A percentile compares a stretch with the other conserved stretches of the same genome.
These are phyloP conservation scores for Montifringilla adamsi DNA, from an alignment of 2,113 vertebrate genomes.

Conservation along the genomic window DNA sequence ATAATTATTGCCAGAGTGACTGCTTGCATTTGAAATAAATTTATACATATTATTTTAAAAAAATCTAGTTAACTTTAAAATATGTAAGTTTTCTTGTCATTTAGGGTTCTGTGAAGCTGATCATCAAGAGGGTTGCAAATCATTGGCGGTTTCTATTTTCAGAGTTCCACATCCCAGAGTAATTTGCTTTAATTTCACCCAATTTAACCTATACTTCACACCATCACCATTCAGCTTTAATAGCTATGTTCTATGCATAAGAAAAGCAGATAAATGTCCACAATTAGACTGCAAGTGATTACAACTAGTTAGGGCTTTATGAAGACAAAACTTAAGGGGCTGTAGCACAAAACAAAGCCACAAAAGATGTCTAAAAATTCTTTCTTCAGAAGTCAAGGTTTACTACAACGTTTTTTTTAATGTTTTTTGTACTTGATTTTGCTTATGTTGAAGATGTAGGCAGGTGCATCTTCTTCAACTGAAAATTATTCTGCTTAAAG, in stretches of 20 bases:
- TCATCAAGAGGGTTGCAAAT: conserved; percentile 88
- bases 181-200: conserved; percentile 98
- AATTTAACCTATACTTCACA: conserved; percentile 96
- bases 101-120: conserved; percentile 86
- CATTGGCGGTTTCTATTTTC: conserved; percentile 87
- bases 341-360: conserved; percentile 85
- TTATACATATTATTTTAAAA: conserved; percentile 77
- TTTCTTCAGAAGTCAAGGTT: conserved; percentile 79
- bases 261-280: conserved; percentile 92
- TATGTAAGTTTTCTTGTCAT: conserved; percentile 85
- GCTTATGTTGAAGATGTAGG: conserved; percentile 80
- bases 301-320: conserved; percentile 85
- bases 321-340: conserved; percentile 86
- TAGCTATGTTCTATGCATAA: conserved; percentile 87
- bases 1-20: conserved; percentile 70
- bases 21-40: conserved; percentile 77
- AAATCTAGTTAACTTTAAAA: conserved; percentile 85
- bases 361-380: conserved; percentile 78
- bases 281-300: conserved; percentile 94
- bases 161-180: conserved; percentile 88
- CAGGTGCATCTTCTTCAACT: conserved; percentile 82
- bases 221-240: conserved; percentile 91
- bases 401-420: conserved; percentile 63
- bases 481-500: conserved; percentile 73
- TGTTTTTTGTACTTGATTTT: conserved; percentile 78